phyloP scores from a whole-genome alignment of 2,888 invertebrate species.

The Adineta ricciae region DNA sequence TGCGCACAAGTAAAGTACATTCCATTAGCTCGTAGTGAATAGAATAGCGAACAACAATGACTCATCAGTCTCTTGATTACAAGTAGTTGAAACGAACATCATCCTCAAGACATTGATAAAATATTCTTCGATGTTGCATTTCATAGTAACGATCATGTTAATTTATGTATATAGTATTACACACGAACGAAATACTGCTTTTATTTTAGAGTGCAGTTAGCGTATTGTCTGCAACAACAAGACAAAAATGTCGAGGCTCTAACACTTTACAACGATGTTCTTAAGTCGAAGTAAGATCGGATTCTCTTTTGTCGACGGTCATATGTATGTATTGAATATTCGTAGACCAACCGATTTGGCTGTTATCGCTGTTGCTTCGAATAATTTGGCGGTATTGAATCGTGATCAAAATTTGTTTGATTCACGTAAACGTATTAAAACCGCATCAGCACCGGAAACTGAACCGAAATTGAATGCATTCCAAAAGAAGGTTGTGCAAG shows the following conservation, averaged over 20 bases:
- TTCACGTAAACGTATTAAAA: slow-evolving; percentile 88
- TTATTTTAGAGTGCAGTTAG: slow-evolving; percentile 66
- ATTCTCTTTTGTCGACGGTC: too few species aligned
- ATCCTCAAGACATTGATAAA: too few species aligned
- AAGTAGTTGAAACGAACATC: too few species aligned
- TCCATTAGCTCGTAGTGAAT: background rate
- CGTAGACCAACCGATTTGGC: slow-evolving; percentile 73
- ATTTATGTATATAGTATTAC: too few species aligned
- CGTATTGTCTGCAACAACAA: slow-evolving; percentile 74
- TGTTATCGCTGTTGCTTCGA: slow-evolving; percentile 68
- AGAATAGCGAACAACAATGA: background rate
- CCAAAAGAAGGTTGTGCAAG: slow-evolving; percentile 68
- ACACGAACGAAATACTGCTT: too few species aligned
- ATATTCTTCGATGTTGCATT: too few species aligned
- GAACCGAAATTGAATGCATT: slow-evolving; percentile 72
- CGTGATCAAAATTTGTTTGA: slow-evolving; percentile 85
- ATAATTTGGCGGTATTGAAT: slow-evolving; percentile 32
- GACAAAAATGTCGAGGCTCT: slow-evolving; percentile 76
- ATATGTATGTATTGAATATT: too few species aligned
- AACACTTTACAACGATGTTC: slow-evolving; percentile 66
- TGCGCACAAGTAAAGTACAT: background rate
- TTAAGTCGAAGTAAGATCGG: slow-evolving; percentile 63
- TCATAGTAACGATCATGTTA: too few species aligned
- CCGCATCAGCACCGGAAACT: slow-evolving; percentile 70
- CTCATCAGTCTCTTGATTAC: too few species aligned